A percentile compares a stretch with the other conserved stretches of the same genome.
These are phyloP conservation scores for Eurystomus glaucurus DNA, from an alignment of 2,797 vertebrate genomes.

Conservation along the genomic window DNA sequence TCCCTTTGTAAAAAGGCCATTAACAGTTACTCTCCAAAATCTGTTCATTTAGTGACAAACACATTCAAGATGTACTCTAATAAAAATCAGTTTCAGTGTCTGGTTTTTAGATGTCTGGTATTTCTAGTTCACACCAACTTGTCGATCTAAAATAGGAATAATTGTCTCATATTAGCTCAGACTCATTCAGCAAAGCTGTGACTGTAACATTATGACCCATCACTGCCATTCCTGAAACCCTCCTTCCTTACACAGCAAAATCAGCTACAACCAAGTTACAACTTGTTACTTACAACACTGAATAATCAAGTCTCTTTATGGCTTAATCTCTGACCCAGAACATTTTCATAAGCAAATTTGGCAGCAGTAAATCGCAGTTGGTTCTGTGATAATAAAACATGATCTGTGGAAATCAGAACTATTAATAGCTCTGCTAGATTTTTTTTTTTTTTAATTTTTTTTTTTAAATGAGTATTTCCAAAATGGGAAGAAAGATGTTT, in stretches of 20 bases:
- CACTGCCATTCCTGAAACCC: accelerated
- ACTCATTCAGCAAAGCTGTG: neutral
- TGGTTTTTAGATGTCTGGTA: neutral
- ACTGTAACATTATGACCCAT: neutral
- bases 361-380: neutral
- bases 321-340: neutral
- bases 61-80: neutral
- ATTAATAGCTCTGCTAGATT: neutral
- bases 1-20: neutral
- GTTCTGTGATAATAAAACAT: neutral
- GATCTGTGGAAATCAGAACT: neutral
- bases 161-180: neutral
- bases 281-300: neutral
- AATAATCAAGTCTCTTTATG: neutral
- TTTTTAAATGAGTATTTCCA: neutral
- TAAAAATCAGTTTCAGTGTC: neutral
- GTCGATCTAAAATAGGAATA: neutral
- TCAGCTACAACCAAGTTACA: neutral
- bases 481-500: neutral
- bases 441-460: too few relatives aligned
- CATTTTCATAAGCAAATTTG: neutral
- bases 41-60: neutral
- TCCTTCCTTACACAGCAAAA: neutral
- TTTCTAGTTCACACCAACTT: neutral
- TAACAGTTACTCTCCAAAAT: neutral